Evolutionary conservation across 2,113 vertebrate genomes (phyloP).

Genomic region (Oryzias woworae): DNA sequence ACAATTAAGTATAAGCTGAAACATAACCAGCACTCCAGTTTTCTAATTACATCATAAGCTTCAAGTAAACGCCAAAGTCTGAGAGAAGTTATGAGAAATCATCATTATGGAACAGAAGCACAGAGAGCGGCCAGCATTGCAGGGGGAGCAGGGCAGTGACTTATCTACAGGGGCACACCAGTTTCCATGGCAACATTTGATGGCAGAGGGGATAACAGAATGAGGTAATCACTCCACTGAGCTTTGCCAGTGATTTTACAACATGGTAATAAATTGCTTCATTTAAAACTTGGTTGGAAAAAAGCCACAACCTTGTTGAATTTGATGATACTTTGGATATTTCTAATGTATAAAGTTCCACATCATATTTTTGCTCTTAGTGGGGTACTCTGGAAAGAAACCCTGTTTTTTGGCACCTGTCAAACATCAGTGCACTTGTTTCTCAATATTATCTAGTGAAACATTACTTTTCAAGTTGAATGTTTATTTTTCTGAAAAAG

Average conservation of each 20-base stretch:
- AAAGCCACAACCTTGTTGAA: constrained; percentile 12
- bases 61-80: neutral
- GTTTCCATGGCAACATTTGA: constrained; percentile 79
- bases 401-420: too few species aligned
- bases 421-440: too few species aligned
- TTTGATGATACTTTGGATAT: constrained; percentile 11
- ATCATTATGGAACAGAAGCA: constrained; percentile 8
- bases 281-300: constrained; percentile 33
- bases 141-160: constrained; percentile 25
- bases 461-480: too few species aligned
- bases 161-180: constrained; percentile 52
- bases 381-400: too few species aligned
- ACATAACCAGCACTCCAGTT: too few species aligned
- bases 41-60: neutral
- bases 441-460: too few species aligned
- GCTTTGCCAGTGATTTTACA: constrained; percentile 54
- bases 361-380: too few species aligned
- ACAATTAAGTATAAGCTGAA: too few species aligned
- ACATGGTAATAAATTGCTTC: constrained; percentile 45
- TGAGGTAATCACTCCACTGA: constrained; percentile 69
- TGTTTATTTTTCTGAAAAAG: too few species aligned
- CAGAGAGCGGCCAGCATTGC: constrained; percentile 9
- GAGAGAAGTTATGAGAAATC: constrained; percentile 2
- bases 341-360: too few species aligned
- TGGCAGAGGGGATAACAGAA: constrained; percentile 66